Evolutionary conservation across 2,888 invertebrate species (phyloP).

Genomic region (Cloeon dipterum): DNA sequence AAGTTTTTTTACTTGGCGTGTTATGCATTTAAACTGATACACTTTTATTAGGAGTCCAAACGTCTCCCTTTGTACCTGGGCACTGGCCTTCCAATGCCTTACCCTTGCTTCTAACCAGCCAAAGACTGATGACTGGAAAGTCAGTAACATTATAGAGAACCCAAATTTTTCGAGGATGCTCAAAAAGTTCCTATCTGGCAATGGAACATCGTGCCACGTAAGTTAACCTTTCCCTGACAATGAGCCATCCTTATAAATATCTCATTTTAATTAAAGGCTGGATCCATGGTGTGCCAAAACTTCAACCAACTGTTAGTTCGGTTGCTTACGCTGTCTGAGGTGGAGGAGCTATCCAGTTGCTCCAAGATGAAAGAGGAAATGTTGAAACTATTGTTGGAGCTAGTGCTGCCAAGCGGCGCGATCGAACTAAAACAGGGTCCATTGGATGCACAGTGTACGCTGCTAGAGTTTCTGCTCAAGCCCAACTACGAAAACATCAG

Average conservation of each 20-base stretch:
- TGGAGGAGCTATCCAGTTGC: slow-evolving; percentile 26
- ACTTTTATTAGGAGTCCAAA: slow-evolving; percentile 26
- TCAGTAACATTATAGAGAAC: slow-evolving; percentile 36
- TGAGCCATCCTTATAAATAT: slow-evolving; percentile 4
- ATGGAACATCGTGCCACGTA: slow-evolving; percentile 25
- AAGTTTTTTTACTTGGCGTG: slow-evolving; percentile 9
- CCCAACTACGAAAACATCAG: slow-evolving; percentile 43
- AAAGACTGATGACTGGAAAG: slow-evolving; percentile 28
- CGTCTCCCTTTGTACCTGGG: slow-evolving; percentile 53
- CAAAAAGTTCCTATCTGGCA: slow-evolving; percentile 39
- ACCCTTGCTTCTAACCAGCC: slow-evolving; percentile 46
- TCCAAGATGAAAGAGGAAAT: slow-evolving; percentile 35
- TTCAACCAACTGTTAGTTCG: slow-evolving; percentile 46
- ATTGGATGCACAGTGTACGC: slow-evolving; percentile 49
- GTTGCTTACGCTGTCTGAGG: slow-evolving; percentile 39
- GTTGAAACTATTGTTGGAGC: slow-evolving; percentile 42
- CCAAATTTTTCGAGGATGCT: slow-evolving; percentile 41
- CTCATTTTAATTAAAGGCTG: slow-evolving; percentile 31
- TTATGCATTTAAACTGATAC: too few relatives aligned
- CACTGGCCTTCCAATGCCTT: slow-evolving; percentile 49
- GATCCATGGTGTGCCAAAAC: slow-evolving; percentile 49
- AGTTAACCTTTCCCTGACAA: slow-evolving; percentile 8
- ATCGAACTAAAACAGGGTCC: slow-evolving; percentile 40
- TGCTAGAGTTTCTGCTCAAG: slow-evolving; percentile 38
- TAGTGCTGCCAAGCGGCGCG: slow-evolving; percentile 38